Conservation (phyloP, 2,888 invertebrate species). For the Eilema caniola region DNA sequence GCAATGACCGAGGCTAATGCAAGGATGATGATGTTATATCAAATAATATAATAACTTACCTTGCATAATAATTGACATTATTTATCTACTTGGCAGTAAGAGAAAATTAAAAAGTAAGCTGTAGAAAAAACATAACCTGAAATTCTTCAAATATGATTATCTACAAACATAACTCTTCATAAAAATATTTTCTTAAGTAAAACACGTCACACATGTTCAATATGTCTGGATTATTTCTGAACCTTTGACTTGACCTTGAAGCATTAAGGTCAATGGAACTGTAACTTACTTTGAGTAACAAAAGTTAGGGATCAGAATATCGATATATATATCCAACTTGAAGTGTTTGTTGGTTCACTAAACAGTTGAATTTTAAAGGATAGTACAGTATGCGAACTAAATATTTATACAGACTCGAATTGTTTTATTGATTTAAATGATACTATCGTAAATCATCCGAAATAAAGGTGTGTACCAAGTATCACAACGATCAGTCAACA, state of each 20-base stretch:
- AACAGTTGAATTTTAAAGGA: neutral
- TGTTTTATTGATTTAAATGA: too few species aligned
- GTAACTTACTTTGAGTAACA: neutral
- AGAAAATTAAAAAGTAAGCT: too few species aligned
- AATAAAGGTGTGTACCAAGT: too few species aligned
- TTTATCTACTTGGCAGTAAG: too few species aligned
- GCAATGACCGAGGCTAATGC: too few species aligned
- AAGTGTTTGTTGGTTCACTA: neutral
- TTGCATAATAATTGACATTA: too few species aligned
- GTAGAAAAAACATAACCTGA: neutral
- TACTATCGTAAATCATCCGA: too few species aligned
- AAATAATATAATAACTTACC: too few species aligned
- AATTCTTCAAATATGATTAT: neutral
- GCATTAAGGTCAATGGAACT: neutral
- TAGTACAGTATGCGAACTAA: neutral
- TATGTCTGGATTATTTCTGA: neutral
- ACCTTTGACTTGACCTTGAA: neutral
- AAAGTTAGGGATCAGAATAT: neutral
- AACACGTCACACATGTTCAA: neutral
- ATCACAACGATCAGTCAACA: too few species aligned
- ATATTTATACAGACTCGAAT: too few species aligned
- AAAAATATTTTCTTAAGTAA: slow-evolving; percentile 1
- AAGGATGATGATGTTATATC: too few species aligned
- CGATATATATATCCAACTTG: neutral
- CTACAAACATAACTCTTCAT: neutral